Evolutionary conservation across 2,113 vertebrate genomes (phyloP), one percentile per base, ranked within the genome.

Genomic region (Melanocharis versteri): DNA sequence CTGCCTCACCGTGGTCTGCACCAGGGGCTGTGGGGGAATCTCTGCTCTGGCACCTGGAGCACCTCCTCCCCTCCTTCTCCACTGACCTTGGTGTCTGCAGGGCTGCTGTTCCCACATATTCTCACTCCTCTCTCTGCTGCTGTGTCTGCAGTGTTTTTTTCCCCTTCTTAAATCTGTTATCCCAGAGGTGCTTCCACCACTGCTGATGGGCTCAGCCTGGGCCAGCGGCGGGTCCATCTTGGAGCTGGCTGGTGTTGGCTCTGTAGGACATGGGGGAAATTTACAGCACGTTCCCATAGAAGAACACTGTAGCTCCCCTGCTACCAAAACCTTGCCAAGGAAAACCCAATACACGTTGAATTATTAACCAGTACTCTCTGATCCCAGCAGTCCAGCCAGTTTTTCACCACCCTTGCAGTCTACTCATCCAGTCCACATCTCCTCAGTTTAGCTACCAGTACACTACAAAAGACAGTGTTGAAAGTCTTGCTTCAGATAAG

Each of bases 401-500:
- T 94, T 94, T 91, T 76, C 73, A 85, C 12, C 19, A 23, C 18
- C 15, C 27, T 71, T 77, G 56, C 56, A 68, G 39, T 31, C 21
- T 70, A 62, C 27, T n/a, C 39, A 44, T 60, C 28, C 60, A 79
- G 42, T 56, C 65, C 70, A 71, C 26, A 60, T 72, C n/a, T 93
- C 51, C 54, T 81, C 51, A n/a, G 75, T 85, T 89, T 45, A 93
- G 51, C 65, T 78, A 87, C 61, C 26, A 45, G 13, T 71, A 28
- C 30, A 54, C 39, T 75, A 19, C 26, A 37, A 76, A 76, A 87
- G 51, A 47, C 48, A 53, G 19, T 69, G 66, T 85, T 79, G 70
- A 91, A 87, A 82, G 15, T 57, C 44, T 93, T 84, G 21, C 56
- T 93, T 83, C 37, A 82, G 82, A 72, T 69, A 95, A 76, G 42